Evolutionary conservation across 2,113 vertebrate genomes (phyloP), one percentile per base, ranked within the genome.

Genomic region (Odontophorus gujanensis): DNA sequence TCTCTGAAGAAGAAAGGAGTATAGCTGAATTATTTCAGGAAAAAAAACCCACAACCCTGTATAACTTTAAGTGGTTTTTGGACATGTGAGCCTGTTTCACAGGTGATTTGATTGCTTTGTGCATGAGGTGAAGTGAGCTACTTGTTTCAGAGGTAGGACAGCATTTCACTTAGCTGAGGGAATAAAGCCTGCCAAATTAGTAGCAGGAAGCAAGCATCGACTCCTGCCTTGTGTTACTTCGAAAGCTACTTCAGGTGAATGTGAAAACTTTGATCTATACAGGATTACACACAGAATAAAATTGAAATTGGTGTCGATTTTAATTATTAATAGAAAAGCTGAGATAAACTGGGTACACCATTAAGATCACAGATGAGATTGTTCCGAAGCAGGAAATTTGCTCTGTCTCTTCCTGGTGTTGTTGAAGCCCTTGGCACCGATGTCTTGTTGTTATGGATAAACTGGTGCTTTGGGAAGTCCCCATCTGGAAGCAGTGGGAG

Each of bases 1-100:
- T 84, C 53, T 89, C 25, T n/a, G 83, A 78, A 74, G 81, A 82
- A 72, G 62, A 85, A 79, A 61, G 73, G 69, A 84, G 77, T 14
- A 18, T 13, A 48, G 83, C 61, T 79, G 80, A 51, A 87, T 93
- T 93, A 80, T 81, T 85, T 77, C 47, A 58, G 42, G 59, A 42
- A 53, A 76, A 86, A 82, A 48, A 55, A 22, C 9, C 6, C 15
- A 16, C 43, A 43, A 40, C 40, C n/a, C 7, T 16, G 2, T 67
- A 1, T 74, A 83, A 86, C 25, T 92, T 63, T 13, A 40, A 74
- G 13, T 36, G 43, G 81, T 85, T 86, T 47, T 26, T 88, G 17
- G 48, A 74, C 36, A 38, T 10, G 5, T 16, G 13, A 58, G 25
- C 14, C 20, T 63, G 42, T 71, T 90, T 77, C 36, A n/a, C 25